Evolutionary conservation across 2,113 vertebrate species (phyloP).

Genomic region (Cercopithecus mona): DNA sequence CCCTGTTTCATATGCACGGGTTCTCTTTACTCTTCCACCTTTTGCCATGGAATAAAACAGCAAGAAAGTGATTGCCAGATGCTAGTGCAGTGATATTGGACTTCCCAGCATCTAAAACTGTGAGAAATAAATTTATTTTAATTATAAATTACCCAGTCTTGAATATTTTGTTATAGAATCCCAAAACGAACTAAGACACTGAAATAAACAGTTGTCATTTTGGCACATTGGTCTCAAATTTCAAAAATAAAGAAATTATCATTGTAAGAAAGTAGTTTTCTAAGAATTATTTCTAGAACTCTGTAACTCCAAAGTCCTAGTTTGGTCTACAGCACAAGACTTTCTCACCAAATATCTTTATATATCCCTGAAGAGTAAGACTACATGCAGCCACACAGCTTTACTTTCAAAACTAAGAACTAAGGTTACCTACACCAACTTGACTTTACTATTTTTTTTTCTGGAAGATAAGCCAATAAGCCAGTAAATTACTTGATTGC

Average conservation of each 20-base stretch:
- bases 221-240: neutral
- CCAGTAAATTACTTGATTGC: neutral
- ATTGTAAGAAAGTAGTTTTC: neutral
- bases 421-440: neutral
- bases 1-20: neutral
- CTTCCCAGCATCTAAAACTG: neutral
- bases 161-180: neutral
- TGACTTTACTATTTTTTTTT: neutral
- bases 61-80: neutral
- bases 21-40: neutral
- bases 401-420: neutral
- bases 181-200: neutral
- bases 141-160: neutral
- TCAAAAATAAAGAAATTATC: neutral
- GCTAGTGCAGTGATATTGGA: neutral
- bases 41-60: neutral
- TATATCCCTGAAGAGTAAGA: neutral
- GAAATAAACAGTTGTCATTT: neutral
- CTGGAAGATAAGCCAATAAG: neutral
- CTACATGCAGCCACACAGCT: neutral
- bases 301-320: neutral
- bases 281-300: neutral
- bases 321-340: neutral
- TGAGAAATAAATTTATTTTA: neutral
- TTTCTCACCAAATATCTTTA: neutral